Evolutionary conservation across 2,113 vertebrate species (phyloP), one percentile per base, ranked within the genome.

Genomic region (Lagopus leucura): DNA sequence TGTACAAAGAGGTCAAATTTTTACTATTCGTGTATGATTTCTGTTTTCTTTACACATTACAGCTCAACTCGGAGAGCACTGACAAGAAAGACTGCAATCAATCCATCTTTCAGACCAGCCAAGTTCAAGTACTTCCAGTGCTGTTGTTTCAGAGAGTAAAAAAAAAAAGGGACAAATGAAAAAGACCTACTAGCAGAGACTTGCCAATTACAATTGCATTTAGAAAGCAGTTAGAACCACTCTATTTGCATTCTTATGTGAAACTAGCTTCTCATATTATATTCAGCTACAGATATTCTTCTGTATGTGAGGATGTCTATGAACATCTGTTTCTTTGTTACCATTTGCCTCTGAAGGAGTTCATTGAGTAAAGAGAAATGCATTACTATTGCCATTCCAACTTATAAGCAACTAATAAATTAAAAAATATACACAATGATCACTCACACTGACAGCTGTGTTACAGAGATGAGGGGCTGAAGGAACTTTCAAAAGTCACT

Each of bases 1-100:
- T 79, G n/a, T 83, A 71, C 61, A 55, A 91, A 96, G 60, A 96
- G 88, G 76, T 94, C 85, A 96, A 21, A 82, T 89, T 96, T 96
- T 92, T 88, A 84, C 52, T 94, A 75, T 78, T 94, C 83, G 85
- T 77, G 40, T 71, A 72, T 91, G 21, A 81, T 67, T 83, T 91
- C 77, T 69, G 8, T 91, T 92, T 82, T 91, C 79, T 78, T 87
- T 78, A 86, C 8, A 88, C 13, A 55, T 61, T 71, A 64, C 24
- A 82, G 12, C 14, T 92, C 78, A 42, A 82, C 81, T 43, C 38
- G 70, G 52, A 82, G 38, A 52, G 93, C 55, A 76, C 82, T 85
- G 48, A 80, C 38, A 94, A 50, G 47, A 93, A 75, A 47, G 42
- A 93, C 61, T n/a, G 55, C 54, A 57, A 89, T 38, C 50, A 88